phyloP scores from a whole-genome alignment of 2,888 invertebrate genomes.

The Rhodophaea formosa region DNA sequence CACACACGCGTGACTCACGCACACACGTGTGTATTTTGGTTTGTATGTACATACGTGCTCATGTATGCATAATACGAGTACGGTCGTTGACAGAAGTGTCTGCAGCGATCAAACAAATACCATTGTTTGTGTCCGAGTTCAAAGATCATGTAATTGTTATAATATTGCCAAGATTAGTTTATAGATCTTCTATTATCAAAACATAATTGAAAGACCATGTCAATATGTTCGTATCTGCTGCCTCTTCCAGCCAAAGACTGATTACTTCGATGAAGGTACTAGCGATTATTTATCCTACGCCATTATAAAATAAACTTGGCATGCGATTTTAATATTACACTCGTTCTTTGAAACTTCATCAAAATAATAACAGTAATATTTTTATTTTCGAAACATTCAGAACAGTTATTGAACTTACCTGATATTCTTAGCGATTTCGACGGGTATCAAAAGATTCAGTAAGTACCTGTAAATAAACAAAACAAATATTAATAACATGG shows the following conservation, averaged over 20 bases:
- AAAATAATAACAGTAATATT: too few species aligned
- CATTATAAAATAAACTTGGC: too few species aligned
- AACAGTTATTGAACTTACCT: too few species aligned
- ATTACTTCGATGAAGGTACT: too few species aligned
- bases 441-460: background rate
- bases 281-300: too few species aligned
- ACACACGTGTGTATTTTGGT: constrained; percentile 5
- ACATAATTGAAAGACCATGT: too few species aligned
- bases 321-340: too few species aligned
- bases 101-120: constrained; percentile 9
- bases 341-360: too few species aligned
- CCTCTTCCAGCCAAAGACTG: too few species aligned
- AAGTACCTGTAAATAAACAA: background rate
- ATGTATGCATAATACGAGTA: constrained; percentile 14
- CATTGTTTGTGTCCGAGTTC: constrained; percentile 8
- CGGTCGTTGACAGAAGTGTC: constrained; percentile 18
- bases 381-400: too few species aligned
- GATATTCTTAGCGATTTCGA: too few species aligned
- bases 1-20: constrained; percentile 8
- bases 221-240: too few species aligned
- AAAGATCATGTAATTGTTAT: background rate
- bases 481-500: background rate
- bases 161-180: background rate
- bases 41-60: background rate
- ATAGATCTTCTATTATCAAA: background rate